Evolutionary conservation across 2,113 vertebrate species (phyloP).

Genomic region (Planiliza haematocheilus): DNA sequence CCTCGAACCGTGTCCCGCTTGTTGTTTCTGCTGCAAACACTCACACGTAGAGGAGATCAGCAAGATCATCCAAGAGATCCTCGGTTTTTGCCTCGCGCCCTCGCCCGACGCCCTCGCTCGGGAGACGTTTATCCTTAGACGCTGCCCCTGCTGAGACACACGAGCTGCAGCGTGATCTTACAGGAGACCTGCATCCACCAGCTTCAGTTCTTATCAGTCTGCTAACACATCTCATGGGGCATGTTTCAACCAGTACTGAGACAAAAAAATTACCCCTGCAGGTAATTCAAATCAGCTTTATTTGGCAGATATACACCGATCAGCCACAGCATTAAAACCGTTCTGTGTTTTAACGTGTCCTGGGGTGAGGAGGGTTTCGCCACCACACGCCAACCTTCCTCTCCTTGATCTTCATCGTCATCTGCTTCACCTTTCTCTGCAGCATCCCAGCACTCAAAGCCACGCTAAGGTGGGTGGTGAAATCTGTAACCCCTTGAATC

Average conservation of each 20-base stretch:
- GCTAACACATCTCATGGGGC: too few relatives aligned
- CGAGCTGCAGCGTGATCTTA: too few relatives aligned
- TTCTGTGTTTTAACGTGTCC: constrained; percentile 59
- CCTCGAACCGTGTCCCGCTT: constrained; percentile 2
- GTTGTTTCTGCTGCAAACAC: background rate
- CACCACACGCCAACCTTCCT: constrained; percentile 86
- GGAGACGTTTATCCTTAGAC: too few relatives aligned
- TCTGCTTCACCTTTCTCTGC: constrained; percentile 93
- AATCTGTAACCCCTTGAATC: background rate
- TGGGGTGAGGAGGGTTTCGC: constrained; percentile 49
- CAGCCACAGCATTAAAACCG: too few relatives aligned
- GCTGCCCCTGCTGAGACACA: too few relatives aligned
- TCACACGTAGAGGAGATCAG: background rate
- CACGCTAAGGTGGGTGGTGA: constrained; percentile 91
- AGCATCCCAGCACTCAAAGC: constrained; percentile 94
- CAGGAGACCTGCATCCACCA: too few relatives aligned
- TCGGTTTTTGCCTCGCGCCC: background rate
- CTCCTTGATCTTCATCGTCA: constrained; percentile 87
- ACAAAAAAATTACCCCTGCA: too few relatives aligned
- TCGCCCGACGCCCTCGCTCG: too few relatives aligned
- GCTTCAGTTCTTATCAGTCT: too few relatives aligned
- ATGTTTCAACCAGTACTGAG: too few relatives aligned
- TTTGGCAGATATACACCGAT: too few relatives aligned
- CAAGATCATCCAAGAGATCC: constrained; percentile 3
- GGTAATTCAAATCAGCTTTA: too few relatives aligned